phyloP scores from a whole-genome alignment of 2,888 invertebrate species.

The Caenorhabditis plicata region DNA sequence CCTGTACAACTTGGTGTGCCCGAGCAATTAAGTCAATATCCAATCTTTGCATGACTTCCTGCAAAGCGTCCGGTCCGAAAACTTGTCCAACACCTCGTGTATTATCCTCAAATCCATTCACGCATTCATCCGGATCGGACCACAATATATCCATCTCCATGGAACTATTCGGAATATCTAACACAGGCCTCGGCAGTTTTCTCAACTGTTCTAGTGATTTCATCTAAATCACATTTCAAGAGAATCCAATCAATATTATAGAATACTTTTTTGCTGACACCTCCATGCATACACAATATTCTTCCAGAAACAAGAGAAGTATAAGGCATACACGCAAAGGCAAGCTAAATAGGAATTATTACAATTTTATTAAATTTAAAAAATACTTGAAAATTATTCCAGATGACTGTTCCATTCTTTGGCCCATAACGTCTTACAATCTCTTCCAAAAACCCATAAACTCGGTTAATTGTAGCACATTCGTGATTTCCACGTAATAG shows the following conservation, averaged over 20 bases:
- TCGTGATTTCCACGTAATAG: conserved; percentile 54
- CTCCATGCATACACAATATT: conserved; percentile 58
- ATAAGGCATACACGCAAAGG: conserved; percentile 48
- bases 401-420: conserved; percentile 21
- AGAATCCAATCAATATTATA: not conserved
- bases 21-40: conserved; percentile 54
- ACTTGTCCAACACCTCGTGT: conserved; percentile 70
- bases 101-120: conserved; percentile 41
- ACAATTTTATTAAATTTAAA: not conserved
- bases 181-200: conserved; percentile 30
- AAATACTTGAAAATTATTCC: conserved; percentile 49
- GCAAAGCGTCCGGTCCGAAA: conserved; percentile 70
- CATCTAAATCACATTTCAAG: conserved; percentile 32
- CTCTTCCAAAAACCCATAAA: conserved; percentile 56
- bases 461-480: conserved; percentile 49
- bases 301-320: conserved; percentile 40
- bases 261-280: conserved; percentile 23
- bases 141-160: conserved; percentile 67
- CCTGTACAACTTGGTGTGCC: conserved; percentile 69
- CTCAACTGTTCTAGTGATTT: conserved; percentile 43
- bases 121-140: conserved; percentile 66
- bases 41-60: conserved; percentile 39
- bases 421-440: conserved; percentile 43
- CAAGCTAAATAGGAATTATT: conserved; percentile 27
- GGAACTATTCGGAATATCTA: conserved; percentile 63